phyloP scores from a whole-genome alignment of 1,140 invertebrate genomes.

The Drosophila elegans region DNA sequence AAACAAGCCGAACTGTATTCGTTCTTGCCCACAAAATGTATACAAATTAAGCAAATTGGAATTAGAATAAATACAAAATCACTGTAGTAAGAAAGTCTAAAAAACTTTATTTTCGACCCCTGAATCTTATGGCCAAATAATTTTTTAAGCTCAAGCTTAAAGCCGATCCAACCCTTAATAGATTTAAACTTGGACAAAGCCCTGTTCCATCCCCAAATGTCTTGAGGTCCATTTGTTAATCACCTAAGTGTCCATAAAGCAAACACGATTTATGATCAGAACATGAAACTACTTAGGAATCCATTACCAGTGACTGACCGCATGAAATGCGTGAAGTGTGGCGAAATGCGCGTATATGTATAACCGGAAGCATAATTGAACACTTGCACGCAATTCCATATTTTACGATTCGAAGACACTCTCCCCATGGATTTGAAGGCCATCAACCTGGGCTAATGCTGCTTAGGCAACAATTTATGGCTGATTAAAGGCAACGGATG shows the following conservation, averaged over 20 bases:
- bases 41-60: too few relatives aligned
- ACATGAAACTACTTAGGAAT: conserved; percentile 68
- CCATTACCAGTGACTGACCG: conserved; percentile 62
- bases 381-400: conserved; percentile 77
- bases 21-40: too few relatives aligned
- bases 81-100: too few relatives aligned
- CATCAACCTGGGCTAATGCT: conserved; percentile 46
- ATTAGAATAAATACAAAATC: too few relatives aligned
- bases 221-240: conserved; percentile 40
- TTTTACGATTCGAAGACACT: conserved; percentile 69
- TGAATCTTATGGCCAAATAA: too few relatives aligned
- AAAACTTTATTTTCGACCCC: too few relatives aligned
- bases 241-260: conserved; percentile 22
- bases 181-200: neutral
- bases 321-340: conserved; percentile 72
- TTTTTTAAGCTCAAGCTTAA: neutral
- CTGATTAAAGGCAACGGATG: conserved; percentile 70
- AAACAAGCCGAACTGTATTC: too few relatives aligned
- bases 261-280: conserved; percentile 33
- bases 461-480: conserved; percentile 58
- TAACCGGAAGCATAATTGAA: conserved; percentile 57
- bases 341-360: conserved; percentile 43
- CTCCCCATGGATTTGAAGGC: conserved; percentile 5
- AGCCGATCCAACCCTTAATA: neutral
- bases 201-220: neutral